These are phyloP conservation scores for Boulengeromyrus knoepffleri DNA, from an alignment of 2,113 vertebrate genomes.

Conservation along the genomic window DNA sequence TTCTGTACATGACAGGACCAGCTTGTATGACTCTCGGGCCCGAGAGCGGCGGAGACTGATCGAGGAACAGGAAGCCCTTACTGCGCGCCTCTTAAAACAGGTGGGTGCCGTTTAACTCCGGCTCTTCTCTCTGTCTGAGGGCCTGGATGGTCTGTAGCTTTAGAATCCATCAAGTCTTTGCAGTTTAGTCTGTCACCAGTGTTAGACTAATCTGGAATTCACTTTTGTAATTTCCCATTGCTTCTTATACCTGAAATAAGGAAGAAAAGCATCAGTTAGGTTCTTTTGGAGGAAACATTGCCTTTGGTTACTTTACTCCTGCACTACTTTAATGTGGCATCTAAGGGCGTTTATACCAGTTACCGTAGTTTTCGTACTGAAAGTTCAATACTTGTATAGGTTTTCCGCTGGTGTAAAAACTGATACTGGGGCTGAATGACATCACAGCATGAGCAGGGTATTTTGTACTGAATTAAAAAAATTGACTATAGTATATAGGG, in stretches of 20 bases:
- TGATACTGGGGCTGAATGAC: background rate
- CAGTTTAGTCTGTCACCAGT: background rate
- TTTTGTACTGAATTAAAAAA: background rate
- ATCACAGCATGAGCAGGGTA: background rate
- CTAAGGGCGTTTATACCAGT: background rate
- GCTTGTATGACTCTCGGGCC: slow-evolving; percentile 85
- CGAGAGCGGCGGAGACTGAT: slow-evolving; percentile 84
- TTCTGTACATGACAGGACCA: slow-evolving; percentile 63
- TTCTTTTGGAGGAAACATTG: background rate
- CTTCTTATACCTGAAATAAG: background rate
- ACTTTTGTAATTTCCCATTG: background rate
- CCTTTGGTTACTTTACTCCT: background rate
- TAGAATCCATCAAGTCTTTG: background rate
- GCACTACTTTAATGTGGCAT: background rate
- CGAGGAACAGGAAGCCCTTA: slow-evolving; percentile 80
- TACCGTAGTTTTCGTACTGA: background rate
- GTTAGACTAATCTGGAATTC: background rate
- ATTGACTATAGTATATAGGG: background rate
- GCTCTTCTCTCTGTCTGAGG: background rate
- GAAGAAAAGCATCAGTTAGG: background rate
- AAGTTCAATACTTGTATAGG: background rate
- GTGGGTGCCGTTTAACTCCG: slow-evolving; percentile 45
- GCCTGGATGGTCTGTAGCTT: background rate
- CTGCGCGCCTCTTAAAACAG: slow-evolving; percentile 77
- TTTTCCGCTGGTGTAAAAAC: background rate